Conservation (phyloP, 1,140 invertebrate genomes). For the Daktulosphaira vitifoliae region DNA sequence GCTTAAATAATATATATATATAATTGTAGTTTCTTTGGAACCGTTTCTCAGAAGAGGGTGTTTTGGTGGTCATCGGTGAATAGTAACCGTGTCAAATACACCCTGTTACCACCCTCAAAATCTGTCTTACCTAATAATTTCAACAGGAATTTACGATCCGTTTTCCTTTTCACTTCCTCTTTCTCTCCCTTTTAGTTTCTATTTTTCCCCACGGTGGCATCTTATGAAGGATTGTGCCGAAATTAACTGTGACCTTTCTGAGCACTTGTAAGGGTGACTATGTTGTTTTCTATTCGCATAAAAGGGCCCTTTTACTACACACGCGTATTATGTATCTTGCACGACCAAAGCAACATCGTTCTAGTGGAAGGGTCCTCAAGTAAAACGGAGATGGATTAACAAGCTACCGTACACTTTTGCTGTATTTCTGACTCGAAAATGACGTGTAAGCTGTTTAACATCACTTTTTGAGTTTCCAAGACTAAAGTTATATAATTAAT, state of each 20-base stretch:
- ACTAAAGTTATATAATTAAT: too few relatives aligned
- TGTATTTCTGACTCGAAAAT: too few relatives aligned
- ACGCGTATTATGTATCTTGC: background rate
- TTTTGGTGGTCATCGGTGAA: constrained; percentile 2
- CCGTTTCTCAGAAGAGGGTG: background rate
- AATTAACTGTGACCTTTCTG: constrained; percentile 9
- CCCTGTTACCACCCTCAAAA: constrained; percentile 11
- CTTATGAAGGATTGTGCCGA: background rate
- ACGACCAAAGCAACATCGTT: background rate
- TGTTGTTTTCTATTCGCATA: background rate
- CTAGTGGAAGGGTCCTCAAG: background rate
- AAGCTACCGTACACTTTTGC: background rate
- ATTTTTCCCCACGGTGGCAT: too few relatives aligned
- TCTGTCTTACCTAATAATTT: background rate
- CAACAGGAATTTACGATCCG: constrained; percentile 12
- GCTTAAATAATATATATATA: too few relatives aligned
- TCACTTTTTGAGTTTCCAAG: too few relatives aligned
- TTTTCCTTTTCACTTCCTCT: too few relatives aligned
- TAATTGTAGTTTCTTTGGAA: background rate
- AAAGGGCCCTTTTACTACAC: background rate
- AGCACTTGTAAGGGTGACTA: background rate
- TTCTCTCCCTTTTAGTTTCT: too few relatives aligned
- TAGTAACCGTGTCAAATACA: constrained; percentile 18
- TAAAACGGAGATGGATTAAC: constrained; percentile 17
- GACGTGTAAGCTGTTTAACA: too few relatives aligned